Conservation (phyloP, 1,140 invertebrate species). For the Neuroterus valhalla region DNA sequence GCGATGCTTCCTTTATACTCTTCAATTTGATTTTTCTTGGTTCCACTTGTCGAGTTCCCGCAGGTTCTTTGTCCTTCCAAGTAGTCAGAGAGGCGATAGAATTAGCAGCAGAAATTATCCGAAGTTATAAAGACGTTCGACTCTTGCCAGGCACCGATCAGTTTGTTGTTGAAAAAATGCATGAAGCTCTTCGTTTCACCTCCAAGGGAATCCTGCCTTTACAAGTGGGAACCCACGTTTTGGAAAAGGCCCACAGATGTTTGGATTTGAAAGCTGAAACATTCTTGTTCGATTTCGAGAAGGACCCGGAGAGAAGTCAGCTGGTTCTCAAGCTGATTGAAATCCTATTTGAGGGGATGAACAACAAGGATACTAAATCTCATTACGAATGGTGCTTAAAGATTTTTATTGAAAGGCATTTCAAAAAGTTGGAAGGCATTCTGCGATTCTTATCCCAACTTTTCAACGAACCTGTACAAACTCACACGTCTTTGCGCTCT, state of each 20-base stretch:
- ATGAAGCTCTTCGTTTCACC: conserved; percentile 58
- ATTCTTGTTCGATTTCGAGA: conserved; percentile 62
- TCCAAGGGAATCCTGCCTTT: conserved; percentile 63
- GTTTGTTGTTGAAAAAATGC: conserved; percentile 64
- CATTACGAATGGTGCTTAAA: conserved; percentile 69
- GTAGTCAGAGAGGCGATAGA: conserved; percentile 64
- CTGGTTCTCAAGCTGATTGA: conserved; percentile 65
- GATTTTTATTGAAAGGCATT: conserved; percentile 70
- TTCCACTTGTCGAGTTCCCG: conserved; percentile 66
- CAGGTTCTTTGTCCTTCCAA: conserved; percentile 55
- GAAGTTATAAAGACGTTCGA: conserved; percentile 53
- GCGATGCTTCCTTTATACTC: conserved; percentile 65
- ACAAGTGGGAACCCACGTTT: conserved; percentile 67
- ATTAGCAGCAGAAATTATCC: conserved; percentile 65
- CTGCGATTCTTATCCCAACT: conserved; percentile 65
- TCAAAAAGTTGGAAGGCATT: conserved; percentile 55
- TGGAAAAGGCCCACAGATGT: conserved; percentile 70
- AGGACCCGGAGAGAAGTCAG: conserved; percentile 59
- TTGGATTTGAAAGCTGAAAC: conserved; percentile 60
- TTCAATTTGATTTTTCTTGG: conserved; percentile 70
- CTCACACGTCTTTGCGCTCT: conserved; percentile 62
- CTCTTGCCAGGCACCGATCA: conserved; percentile 59
- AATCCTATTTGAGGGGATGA: conserved; percentile 66
- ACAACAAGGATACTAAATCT: conserved; percentile 43
- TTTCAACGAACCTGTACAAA: conserved; percentile 64